Conservation (phyloP, 2,797 vertebrate genomes). For the Chanos chanos region DNA sequence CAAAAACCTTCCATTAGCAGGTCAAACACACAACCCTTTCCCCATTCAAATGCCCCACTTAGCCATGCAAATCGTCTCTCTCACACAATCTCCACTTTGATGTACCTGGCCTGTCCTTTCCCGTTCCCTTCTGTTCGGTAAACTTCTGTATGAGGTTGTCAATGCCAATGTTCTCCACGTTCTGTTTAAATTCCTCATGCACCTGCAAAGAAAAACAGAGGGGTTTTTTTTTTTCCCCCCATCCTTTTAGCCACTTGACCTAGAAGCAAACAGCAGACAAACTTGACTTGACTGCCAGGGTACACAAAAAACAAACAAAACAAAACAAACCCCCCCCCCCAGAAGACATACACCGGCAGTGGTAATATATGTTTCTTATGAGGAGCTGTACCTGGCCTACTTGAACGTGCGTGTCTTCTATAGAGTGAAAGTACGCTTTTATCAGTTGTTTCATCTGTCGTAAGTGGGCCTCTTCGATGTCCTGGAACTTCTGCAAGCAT, state of each 20-base stretch:
- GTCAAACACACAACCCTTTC: not conserved
- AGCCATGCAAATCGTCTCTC: too few species aligned
- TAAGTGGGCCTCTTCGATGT: conserved; percentile 86
- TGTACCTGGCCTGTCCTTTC: conserved; percentile 84
- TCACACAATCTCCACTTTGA: too few species aligned
- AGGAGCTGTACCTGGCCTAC: conserved; percentile 84
- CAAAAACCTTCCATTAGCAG: not conserved
- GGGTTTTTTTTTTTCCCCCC: too few species aligned
- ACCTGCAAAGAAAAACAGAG: conserved; percentile 67
- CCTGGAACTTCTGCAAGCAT: conserved; percentile 83
- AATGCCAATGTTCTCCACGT: conserved; percentile 89
- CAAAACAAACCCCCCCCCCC: too few species aligned
- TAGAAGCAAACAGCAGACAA: not conserved
- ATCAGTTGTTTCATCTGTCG: conserved; percentile 90
- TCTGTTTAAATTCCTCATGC: conserved; percentile 95
- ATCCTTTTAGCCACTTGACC: not conserved
- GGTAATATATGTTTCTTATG: not conserved
- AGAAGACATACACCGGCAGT: not conserved
- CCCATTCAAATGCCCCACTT: too few species aligned
- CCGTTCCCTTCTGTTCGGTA: conserved; percentile 87
- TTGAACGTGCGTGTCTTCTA: conserved; percentile 95
- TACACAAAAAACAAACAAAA: not conserved
- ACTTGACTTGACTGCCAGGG: not conserved
- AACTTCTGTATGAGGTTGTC: conserved; percentile 86
- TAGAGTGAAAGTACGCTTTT: conserved; percentile 86